Conservation (phyloP, 2,113 vertebrate species). For the Gila orcuttii region DNA sequence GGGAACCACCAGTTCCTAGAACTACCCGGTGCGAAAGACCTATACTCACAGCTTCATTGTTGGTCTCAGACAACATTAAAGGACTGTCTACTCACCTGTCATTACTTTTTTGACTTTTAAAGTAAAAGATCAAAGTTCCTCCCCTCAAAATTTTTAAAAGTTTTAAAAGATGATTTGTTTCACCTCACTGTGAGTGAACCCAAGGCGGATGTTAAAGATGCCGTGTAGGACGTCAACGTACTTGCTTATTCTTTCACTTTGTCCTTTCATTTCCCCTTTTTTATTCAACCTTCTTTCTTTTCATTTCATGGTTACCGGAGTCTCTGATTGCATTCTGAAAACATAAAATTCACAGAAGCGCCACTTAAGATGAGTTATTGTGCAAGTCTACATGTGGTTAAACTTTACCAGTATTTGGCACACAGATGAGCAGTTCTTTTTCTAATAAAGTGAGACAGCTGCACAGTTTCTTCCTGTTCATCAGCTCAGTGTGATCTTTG, state of each 20-base stretch:
- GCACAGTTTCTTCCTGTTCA: background rate
- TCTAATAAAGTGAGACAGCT: background rate
- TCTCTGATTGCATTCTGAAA: slow-evolving; percentile 11
- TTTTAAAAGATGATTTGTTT: too few relatives aligned
- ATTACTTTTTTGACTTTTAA: background rate
- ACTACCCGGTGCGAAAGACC: too few relatives aligned
- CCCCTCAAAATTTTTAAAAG: background rate
- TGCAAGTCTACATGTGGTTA: background rate
- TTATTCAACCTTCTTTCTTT: slow-evolving; percentile 10
- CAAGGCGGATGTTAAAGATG: background rate
- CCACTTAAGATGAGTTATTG: background rate
- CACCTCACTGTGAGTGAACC: background rate
- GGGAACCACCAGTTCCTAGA: too few relatives aligned
- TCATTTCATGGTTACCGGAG: slow-evolving; percentile 6
- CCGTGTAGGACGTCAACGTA: background rate
- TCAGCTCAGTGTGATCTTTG: background rate
- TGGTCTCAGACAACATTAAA: background rate
- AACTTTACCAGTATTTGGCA: background rate
- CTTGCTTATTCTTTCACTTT: background rate
- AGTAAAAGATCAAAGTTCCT: background rate
- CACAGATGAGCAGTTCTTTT: background rate
- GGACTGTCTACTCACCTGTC: background rate
- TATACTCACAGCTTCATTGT: too few relatives aligned
- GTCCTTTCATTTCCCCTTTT: slow-evolving; percentile 22
- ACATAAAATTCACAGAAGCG: background rate